Base-by-base conservation (phyloP, 2,797 vertebrate genomes). In the Melanotaenia pygmaea region DNA sequence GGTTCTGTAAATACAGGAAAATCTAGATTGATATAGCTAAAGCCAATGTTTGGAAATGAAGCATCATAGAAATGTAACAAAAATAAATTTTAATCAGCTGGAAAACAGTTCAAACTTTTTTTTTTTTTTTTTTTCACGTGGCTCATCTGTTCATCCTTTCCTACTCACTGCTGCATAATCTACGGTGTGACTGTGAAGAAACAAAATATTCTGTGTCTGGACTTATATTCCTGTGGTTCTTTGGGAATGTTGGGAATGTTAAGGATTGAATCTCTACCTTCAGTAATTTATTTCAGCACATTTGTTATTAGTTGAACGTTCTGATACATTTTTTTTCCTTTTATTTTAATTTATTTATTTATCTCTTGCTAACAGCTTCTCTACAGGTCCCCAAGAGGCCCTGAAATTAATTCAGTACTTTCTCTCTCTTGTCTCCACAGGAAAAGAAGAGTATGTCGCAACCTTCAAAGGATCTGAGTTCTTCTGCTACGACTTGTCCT, bases 401-500 rank as follows among this genome's bases (percentile, higher is more conserved):
- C 1, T 4, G 34, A 54, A 58, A 81, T 81, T 93, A 86, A 92
- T 77, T 70, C 74, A 79, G 75, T 68, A 43, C 63, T 57, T 84
- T 85, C 68, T 83, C 69, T 77, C 62, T 94, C 59, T 87, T 88
- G 93, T 88, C 91, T 94, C 80, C 65, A 50, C 92, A 99, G 98
- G 96, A 91, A 99, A 97, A 94, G 98, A 99, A 95, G 98, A 99
- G 88, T 96, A 96, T 62, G 97, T 99, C 70, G 97, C 97, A 0
- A 98, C 98, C 16, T 99, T 99, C 95, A 99, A 98, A 85, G 98
- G 98, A 92, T 99, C 97, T 1, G 98, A 99, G 93, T 99, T 97
- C 94, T 98, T 99, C 97, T 99, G 98, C 96, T 99, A 99, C 77
- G 97, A 99, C 94, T 93, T 99, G 89, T 99, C 98, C 86, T 95